Base-by-base conservation (phyloP, 30 jellyfish, hydroid and myxozoan genomes). In the Aurelia sp. region DNA sequence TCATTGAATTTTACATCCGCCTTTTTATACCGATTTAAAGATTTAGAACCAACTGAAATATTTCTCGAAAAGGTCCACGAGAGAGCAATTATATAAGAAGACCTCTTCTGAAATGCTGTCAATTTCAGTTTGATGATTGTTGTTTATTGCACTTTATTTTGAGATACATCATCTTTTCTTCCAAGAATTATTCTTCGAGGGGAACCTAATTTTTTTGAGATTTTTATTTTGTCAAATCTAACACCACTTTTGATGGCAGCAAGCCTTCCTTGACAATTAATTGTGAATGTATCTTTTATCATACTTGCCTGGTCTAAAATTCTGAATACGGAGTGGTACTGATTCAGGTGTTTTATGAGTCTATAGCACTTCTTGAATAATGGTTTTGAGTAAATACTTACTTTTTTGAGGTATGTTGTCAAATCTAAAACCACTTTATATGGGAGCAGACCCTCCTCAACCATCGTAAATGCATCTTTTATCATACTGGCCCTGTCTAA, bases 401-500 rank as follows among this genome's bases (percentile, higher is more conserved):
- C 97, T 92, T 80, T 89, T 38, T 40, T 47, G 50, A 89, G 74
- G 53, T 90, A 95, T 24, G 31, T 53, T 10, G 93, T 81, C 63
- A 68, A 58, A 67, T 90, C 85, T 38, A 95, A 50, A 3, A 96
- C 97, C 19, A 79, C 84, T 33, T 24, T 41, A 63, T 57, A 33
- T 8, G 88, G 80, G 15, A 74, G 53, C 60, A 75, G 47, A 11
- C 88, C 92, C n/a, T 97, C 95, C 47, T 89, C 88, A 2, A 90
- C 97, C 97, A 95, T 19, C 16, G 90, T 79, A 68, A 95, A 95
- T n/a, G 62, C 85, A 68, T 95, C 99, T 20, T 88, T 83, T 19
- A 95, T 66, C 40, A 95, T 22, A 51, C 97, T 96, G 2, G 96
- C 92, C 55, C 97, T 57, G 88, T 95, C 97, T 55, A 74, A 53